Conservation (phyloP, 2,797 vertebrate genomes). For the Lutjanus argentimaculatus region DNA sequence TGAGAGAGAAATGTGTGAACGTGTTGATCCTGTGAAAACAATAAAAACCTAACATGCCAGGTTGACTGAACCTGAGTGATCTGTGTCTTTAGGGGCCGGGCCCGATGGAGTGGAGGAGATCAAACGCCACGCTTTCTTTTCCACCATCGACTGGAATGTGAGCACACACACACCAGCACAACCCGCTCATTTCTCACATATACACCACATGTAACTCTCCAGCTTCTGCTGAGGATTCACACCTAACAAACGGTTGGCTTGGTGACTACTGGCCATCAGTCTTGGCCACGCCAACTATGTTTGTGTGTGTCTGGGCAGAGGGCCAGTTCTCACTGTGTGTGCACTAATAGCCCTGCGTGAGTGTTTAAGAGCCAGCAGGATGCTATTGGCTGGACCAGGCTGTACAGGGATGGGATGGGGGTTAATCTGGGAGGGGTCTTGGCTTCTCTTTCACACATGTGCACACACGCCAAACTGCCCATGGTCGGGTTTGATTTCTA, state of each 20-base stretch:
- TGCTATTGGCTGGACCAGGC: constrained; percentile 73
- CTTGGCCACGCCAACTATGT: constrained; percentile 64
- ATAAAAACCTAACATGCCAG: constrained; percentile 33
- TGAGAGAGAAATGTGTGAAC: constrained; percentile 41
- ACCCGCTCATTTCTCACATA: constrained; percentile 43
- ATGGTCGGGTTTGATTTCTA: constrained; percentile 38
- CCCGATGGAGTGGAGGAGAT: constrained; percentile 98
- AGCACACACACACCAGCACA: constrained; percentile 75
- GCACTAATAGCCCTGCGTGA: constrained; percentile 80
- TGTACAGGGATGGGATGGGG: constrained; percentile 64
- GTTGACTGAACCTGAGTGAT: constrained; percentile 60
- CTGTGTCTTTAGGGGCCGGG: constrained; percentile 90
- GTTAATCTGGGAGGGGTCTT: constrained; percentile 75
- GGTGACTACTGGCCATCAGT: constrained; percentile 73
- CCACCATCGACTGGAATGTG: constrained; percentile 99
- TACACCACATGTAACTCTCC: constrained; percentile 56
- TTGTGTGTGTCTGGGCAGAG: constrained; percentile 76
- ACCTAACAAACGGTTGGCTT: constrained; percentile 81
- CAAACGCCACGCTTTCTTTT: constrained; percentile 97
- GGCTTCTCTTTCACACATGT: constrained; percentile 58
- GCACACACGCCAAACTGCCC: constrained; percentile 45
- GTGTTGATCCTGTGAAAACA: constrained; percentile 56
- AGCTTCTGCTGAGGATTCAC: constrained; percentile 82
- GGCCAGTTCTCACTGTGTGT: constrained; percentile 82
- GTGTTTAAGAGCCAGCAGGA: constrained; percentile 83